Conservation (phyloP, 1,140 invertebrate genomes). For the Drosophila ercepeae region DNA sequence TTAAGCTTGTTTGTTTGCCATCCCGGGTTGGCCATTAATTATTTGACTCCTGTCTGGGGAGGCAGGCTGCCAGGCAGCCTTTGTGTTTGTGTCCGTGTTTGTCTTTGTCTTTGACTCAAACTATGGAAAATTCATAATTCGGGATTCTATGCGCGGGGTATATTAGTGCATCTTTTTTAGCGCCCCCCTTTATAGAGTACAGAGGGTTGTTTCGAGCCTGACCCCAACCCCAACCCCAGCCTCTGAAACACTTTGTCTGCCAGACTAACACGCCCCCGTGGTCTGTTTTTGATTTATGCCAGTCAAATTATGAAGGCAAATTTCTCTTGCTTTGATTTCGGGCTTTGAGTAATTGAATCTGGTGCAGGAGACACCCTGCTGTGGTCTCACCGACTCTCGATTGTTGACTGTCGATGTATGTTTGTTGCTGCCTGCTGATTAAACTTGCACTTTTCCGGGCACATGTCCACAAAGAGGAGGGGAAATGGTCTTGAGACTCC, state of each 20-base stretch:
- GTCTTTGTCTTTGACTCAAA: slow-evolving; percentile 59
- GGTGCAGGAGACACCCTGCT: slow-evolving; percentile 37
- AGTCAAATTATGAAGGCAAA: slow-evolving; percentile 54
- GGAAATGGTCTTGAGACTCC: slow-evolving; percentile 35
- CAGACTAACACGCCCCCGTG: slow-evolving; percentile 2
- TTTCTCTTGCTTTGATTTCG: slow-evolving; percentile 44
- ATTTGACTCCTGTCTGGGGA: slow-evolving; percentile 77
- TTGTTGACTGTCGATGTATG: slow-evolving; percentile 12
- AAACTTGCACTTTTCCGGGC: slow-evolving; percentile 56
- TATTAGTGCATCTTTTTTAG: slow-evolving; percentile 7
- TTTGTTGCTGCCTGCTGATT: slow-evolving; percentile 32
- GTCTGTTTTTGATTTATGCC: slow-evolving; percentile 56
- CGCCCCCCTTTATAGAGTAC: not conserved
- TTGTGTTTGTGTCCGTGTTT: slow-evolving; percentile 48
- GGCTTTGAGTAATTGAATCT: slow-evolving; percentile 72
- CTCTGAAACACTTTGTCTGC: not conserved
- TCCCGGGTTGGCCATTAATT: slow-evolving; percentile 63
- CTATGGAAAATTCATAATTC: slow-evolving; percentile 70
- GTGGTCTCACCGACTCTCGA: slow-evolving; percentile 40
- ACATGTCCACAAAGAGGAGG: slow-evolving; percentile 32
- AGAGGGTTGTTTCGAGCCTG: not conserved
- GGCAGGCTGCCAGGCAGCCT: slow-evolving; percentile 17
- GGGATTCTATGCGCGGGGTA: slow-evolving; percentile 10
- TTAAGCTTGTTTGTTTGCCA: slow-evolving; percentile 56
- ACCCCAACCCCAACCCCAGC: not conserved